Percentiles rank a stretch among this genome's conserved stretches.
phyloP scores from a whole-genome alignment of 2,888 invertebrate species.

The Anaspis maculata region DNA sequence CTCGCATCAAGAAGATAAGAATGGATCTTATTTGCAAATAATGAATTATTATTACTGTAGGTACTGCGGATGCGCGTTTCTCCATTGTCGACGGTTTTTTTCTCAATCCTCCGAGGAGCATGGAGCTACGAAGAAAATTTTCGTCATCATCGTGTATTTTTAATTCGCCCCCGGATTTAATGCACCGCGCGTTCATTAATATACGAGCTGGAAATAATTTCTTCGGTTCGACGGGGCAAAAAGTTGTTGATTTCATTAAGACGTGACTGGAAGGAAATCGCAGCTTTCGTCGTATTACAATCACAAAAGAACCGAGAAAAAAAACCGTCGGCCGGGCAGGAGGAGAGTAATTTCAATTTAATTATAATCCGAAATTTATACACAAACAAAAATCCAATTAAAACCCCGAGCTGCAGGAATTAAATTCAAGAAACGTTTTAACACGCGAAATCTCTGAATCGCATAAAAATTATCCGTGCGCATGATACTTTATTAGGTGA shows the following conservation, averaged over 20 bases:
- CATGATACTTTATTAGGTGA: slow-evolving; percentile 41
- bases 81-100: too few species aligned
- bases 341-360: slow-evolving; percentile 31
- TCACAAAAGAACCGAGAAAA: slow-evolving; percentile 3
- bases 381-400: slow-evolving; percentile 42
- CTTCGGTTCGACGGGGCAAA: slow-evolving; percentile 8
- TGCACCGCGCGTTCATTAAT: background rate
- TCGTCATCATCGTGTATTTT: too few species aligned
- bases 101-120: too few species aligned
- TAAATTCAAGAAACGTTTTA: slow-evolving; percentile 41
- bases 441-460: slow-evolving; percentile 42
- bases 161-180: too few species aligned
- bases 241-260: slow-evolving; percentile 9
- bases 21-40: too few species aligned
- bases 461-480: slow-evolving; percentile 44
- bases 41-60: too few species aligned
- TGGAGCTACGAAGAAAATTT: too few species aligned
- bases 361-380: slow-evolving; percentile 36
- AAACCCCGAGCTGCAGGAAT: slow-evolving; percentile 37
- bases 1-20: too few species aligned
- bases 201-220: slow-evolving; percentile 7
- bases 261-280: slow-evolving; percentile 15
- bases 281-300: slow-evolving; percentile 4
- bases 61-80: too few species aligned
- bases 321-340: slow-evolving; percentile 18